Evolutionary conservation across 2,113 vertebrate species (phyloP), one percentile per base, ranked within the genome.

Genomic region (Cariama cristata): DNA sequence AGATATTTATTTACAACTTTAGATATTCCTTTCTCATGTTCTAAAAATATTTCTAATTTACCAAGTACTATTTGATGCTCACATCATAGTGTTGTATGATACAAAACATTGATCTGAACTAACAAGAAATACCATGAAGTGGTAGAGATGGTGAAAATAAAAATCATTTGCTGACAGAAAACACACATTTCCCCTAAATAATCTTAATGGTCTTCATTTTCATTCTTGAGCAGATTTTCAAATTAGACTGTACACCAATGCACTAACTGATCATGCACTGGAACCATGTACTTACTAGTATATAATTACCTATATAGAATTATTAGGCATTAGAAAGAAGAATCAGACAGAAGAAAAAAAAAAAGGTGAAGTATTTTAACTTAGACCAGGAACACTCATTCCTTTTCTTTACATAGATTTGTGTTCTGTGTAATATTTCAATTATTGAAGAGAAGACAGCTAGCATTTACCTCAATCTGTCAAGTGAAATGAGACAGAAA

Each of bases 401-500:
- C 15, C 6, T 69, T 92, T 79, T 45, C 45, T 50, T 74, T 64
- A 73, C 21, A 59, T 53, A 35, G 27, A 49, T 49, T 84, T 66
- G 12, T 91, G 35, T 80, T 73, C 67, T 56, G 3, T 44, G 44
- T 40, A 82, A 58, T 64, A 53, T 83, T 88, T 63, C 49, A 80
- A 30, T 88, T 72, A 73, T 19, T 90, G 40, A 62, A 79, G 73
- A 81, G 55, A 59, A 88, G 49, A 71, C 28, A 38, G 18, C 20
- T 23, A 90, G 14, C 22, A 63, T 59, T 88, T 79, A 71, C 26
- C 38, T 90, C 59, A 83, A 53, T 45, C n/a, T 72, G 67, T 56
- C 49, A 89, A 68, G 72, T 72, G 53, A 93, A 96, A 90, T 80
- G 68, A 80, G 55, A 90, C 20, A 86, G 44, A 92, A 92, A 96